These are phyloP conservation scores for Geodia barretti DNA, from an alignment of 37 sponge, comb jelly and placozoan genomes.

Conservation along the genomic window DNA sequence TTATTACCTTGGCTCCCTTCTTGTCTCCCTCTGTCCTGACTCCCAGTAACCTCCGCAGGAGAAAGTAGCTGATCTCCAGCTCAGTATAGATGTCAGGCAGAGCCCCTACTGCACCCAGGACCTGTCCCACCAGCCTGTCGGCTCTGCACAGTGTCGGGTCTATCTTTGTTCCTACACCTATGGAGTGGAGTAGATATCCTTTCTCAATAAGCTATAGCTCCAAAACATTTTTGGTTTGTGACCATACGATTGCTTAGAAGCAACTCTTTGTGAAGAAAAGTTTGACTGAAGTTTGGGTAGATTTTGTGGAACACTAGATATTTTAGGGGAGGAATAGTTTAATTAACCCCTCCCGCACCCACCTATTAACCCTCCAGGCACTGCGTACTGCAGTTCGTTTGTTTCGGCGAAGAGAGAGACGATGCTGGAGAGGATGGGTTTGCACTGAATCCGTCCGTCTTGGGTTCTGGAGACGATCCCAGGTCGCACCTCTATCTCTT, in stretches of 20 bases:
- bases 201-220: neutral
- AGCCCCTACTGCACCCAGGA: slow-evolving; percentile 88
- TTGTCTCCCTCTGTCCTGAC: slow-evolving; percentile 96
- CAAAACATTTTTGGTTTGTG: neutral
- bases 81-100: slow-evolving; percentile 93
- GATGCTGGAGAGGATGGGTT: slow-evolving; percentile 83
- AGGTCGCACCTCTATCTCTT: slow-evolving; percentile 96
- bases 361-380: slow-evolving; percentile 97
- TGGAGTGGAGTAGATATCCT: neutral
- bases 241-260: too few relatives aligned
- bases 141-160: slow-evolving; percentile 96
- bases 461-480: slow-evolving; percentile 89
- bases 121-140: slow-evolving; percentile 95
- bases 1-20: slow-evolving; percentile 89
- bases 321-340: too few relatives aligned
- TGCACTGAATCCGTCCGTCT: slow-evolving; percentile 89
- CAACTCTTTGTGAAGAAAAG: too few relatives aligned
- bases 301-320: too few relatives aligned
- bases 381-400: slow-evolving; percentile 97
- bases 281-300: too few relatives aligned
- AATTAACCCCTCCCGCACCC: neutral
- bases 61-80: slow-evolving; percentile 93
- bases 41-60: slow-evolving; percentile 87
- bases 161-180: slow-evolving; percentile 96
- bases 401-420: slow-evolving; percentile 88